phyloP scores from a whole-genome alignment of 1,140 invertebrate genomes.

The Phymastichus coffea region DNA sequence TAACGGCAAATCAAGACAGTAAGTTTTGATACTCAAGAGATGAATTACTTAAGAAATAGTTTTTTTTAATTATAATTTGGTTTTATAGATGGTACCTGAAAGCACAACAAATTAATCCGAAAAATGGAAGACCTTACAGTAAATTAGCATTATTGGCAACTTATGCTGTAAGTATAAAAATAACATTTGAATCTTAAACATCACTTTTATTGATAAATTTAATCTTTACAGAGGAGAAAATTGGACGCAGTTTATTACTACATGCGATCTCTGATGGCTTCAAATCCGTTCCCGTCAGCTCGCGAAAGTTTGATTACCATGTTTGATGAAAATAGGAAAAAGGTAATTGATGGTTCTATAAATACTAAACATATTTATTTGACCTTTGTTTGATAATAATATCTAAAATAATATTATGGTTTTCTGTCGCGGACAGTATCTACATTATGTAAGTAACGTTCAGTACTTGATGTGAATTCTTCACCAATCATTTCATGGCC shows the following conservation, averaged over 20 bases:
- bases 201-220: background rate
- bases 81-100: constrained; percentile 81
- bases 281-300: constrained; percentile 88
- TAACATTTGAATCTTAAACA: background rate
- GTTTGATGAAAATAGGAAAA: constrained; percentile 93
- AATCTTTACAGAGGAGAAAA: constrained; percentile 75
- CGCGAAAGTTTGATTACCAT: constrained; percentile 83
- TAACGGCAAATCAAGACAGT: constrained; percentile 81
- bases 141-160: constrained; percentile 91
- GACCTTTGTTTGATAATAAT: constrained; percentile 9
- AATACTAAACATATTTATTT: background rate
- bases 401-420: constrained; percentile 47
- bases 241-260: constrained; percentile 97
- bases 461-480: constrained; percentile 48
- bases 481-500: constrained; percentile 21
- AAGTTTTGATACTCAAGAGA: constrained; percentile 51
- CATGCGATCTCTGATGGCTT: constrained; percentile 90
- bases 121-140: constrained; percentile 93
- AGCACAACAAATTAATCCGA: constrained; percentile 90
- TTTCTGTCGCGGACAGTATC: constrained; percentile 62
- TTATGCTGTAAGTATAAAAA: constrained; percentile 72
- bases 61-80: background rate
- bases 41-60: constrained; percentile 14
- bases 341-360: constrained; percentile 61
- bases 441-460: constrained; percentile 65